Evolutionary conservation across 2,888 invertebrate genomes (phyloP).

Genomic region (Agonopterix arenella): DNA sequence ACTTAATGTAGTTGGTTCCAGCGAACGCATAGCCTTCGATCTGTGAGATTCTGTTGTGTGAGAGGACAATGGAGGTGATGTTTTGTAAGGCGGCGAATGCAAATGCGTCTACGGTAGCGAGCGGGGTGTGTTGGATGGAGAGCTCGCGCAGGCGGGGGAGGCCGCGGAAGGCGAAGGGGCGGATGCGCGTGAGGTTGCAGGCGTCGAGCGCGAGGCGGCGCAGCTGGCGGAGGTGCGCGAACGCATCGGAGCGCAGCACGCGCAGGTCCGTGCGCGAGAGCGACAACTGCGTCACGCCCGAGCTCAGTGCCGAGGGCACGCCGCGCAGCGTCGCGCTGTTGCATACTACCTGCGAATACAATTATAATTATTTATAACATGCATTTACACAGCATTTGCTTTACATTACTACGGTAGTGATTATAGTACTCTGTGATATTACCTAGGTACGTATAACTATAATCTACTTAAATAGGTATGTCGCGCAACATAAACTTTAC

Average conservation of each 20-base stretch:
- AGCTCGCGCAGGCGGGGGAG: constrained; percentile 86
- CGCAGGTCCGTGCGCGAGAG: constrained; percentile 91
- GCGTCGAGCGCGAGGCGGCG: constrained; percentile 90
- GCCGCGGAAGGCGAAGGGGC: constrained; percentile 91
- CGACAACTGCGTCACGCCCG: constrained; percentile 89
- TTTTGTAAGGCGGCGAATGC: constrained; percentile 91
- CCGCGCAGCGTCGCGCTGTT: constrained; percentile 89
- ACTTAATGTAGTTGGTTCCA: constrained; percentile 88
- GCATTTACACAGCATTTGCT: too few species aligned
- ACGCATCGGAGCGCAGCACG: constrained; percentile 88
- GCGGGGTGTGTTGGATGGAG: constrained; percentile 91
- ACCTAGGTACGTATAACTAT: too few species aligned
- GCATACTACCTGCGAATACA: constrained; percentile 85
- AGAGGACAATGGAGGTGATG: constrained; percentile 82
- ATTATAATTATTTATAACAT: neutral
- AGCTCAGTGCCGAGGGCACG: constrained; percentile 86
- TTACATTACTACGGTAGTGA: too few species aligned
- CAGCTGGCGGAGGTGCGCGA: constrained; percentile 86
- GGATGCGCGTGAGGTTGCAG: constrained; percentile 89
- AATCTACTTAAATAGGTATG: too few species aligned
- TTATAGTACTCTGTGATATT: too few species aligned
- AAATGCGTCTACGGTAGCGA: constrained; percentile 87
- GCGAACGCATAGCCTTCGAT: constrained; percentile 90
- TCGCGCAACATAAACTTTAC: too few species aligned
- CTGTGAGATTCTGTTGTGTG: constrained; percentile 83